phyloP scores from a whole-genome alignment of 2,797 vertebrate species.

The Macroramphosus scolopax region DNA sequence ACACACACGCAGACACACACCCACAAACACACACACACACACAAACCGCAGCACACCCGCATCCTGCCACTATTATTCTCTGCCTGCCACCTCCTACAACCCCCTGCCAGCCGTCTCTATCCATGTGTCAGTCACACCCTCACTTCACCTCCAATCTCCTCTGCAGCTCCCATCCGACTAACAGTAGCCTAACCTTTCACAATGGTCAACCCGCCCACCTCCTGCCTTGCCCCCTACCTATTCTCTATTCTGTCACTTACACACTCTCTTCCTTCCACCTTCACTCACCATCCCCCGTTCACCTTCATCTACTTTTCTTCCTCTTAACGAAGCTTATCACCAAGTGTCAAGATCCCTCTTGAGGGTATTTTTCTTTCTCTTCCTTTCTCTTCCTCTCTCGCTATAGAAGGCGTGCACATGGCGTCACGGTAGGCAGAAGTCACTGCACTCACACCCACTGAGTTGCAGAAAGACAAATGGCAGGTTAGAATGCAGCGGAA shows the following conservation, averaged over 20 bases:
- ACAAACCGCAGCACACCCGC: constrained; percentile 54
- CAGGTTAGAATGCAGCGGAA: too few relatives aligned
- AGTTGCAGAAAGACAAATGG: too few relatives aligned
- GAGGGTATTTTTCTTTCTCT: not conserved
- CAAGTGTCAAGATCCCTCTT: constrained; percentile 12
- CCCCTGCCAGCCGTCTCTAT: constrained; percentile 66
- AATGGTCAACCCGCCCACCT: constrained; percentile 45
- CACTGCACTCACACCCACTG: too few relatives aligned
- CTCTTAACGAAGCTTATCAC: constrained; percentile 15
- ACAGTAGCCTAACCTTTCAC: constrained; percentile 61
- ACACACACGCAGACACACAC: too few relatives aligned
- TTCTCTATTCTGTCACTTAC: constrained; percentile 36
- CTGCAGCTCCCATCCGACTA: constrained; percentile 47
- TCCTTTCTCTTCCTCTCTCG: not conserved
- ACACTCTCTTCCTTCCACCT: constrained; percentile 20
- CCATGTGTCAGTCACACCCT: constrained; percentile 71
- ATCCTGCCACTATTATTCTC: constrained; percentile 69
- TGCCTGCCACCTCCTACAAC: constrained; percentile 47
- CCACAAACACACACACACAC: constrained; percentile 39
- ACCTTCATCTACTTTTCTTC: constrained; percentile 20
- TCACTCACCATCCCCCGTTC: constrained; percentile 17
- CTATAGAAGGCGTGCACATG: too few relatives aligned
- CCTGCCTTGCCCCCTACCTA: constrained; percentile 38
- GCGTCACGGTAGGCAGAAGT: too few relatives aligned
- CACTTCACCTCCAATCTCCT: constrained; percentile 49